These are phyloP conservation scores for Sprattus sprattus DNA, from an alignment of 2,113 vertebrate species.

Conservation along the genomic window DNA sequence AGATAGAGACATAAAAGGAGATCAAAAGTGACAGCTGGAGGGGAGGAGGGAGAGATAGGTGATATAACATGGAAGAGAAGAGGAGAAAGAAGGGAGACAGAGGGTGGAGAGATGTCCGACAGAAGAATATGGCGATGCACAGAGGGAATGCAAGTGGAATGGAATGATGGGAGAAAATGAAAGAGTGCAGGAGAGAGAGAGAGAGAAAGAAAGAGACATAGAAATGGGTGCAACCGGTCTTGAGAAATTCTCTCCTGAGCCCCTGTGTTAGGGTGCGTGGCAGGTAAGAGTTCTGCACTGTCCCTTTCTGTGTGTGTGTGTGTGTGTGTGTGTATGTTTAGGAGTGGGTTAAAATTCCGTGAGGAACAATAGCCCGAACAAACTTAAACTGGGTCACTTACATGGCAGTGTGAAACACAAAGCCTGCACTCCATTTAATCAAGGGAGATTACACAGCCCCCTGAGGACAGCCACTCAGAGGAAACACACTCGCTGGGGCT, in stretches of 20 bases:
- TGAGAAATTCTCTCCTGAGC: neutral
- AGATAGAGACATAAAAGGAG: constrained; percentile 16
- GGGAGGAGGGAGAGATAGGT: neutral
- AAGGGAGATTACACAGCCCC: constrained; percentile 39
- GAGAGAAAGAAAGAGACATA: neutral
- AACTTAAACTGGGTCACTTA: constrained; percentile 56
- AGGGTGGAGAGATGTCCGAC: neutral
- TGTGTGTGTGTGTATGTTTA: constrained; percentile 7
- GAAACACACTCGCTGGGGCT: constrained; percentile 20
- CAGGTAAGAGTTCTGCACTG: neutral
- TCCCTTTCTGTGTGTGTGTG: neutral
- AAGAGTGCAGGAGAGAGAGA: neutral
- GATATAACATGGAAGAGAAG: neutral
- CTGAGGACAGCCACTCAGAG: constrained; percentile 23
- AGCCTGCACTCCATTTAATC: constrained; percentile 47
- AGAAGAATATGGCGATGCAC: neutral
- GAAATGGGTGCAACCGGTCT: neutral
- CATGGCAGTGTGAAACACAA: constrained; percentile 51
- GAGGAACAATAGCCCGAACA: constrained; percentile 44
- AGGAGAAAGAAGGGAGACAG: neutral
- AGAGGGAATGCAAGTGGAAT: neutral
- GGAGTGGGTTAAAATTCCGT: constrained; percentile 29
- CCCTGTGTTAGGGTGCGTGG: neutral
- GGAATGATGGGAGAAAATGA: neutral
- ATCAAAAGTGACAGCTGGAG: neutral